Evolutionary conservation across 1,140 invertebrate genomes (phyloP), one percentile per base, ranked within the genome.

Genomic region (Macrosteles quadrilineatus): DNA sequence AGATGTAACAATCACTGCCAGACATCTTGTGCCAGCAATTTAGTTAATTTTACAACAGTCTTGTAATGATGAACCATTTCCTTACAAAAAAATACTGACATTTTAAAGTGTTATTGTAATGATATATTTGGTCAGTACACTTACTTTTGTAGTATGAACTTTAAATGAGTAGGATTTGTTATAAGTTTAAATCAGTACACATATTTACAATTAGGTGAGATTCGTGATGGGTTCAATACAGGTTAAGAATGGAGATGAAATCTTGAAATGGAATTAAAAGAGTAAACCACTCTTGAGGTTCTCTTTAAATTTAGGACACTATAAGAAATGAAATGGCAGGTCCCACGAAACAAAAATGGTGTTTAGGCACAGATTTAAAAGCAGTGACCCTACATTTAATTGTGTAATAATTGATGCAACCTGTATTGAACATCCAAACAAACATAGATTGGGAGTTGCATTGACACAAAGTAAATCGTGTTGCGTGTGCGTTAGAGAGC

Each of bases 91-190:
- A 63, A 19, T 63, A 63, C 59, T 32, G 59, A 63, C 25, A 36
- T n/a, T 32, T 63, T 63, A 23, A 63, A 63, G n/a, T 31, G 32
- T 32, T 32, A 31, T 32, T 29, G 59, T 31, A 32, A 63, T 32
- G 59, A 63, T 59, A 59, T 59, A 59, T n/a, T 63, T 63, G 59
- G 59, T 63, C 59, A 32, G 32, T n/a, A 63, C 2, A 27, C 59
- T 63, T 63, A 63, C 29, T 11, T 29, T 63, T 23, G 29, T 25
- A 63, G n/a, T 19, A 63, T 63, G 29, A 63, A 19, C n/a, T 29
- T 32, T 32, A 59, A 59, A 17, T n/a, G 23, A 29, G 9, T 31
- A 27, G 6, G 29, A 2, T 32, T 63, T 63, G 29, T 31, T 32
- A 32, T 30, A 31, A 63, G n/a, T 63, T 31, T 19, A 63, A 31